Evolutionary conservation across 2,113 vertebrate species (phyloP), one percentile per base, ranked within the genome.

Genomic region (Chlorodrepanis virens): DNA sequence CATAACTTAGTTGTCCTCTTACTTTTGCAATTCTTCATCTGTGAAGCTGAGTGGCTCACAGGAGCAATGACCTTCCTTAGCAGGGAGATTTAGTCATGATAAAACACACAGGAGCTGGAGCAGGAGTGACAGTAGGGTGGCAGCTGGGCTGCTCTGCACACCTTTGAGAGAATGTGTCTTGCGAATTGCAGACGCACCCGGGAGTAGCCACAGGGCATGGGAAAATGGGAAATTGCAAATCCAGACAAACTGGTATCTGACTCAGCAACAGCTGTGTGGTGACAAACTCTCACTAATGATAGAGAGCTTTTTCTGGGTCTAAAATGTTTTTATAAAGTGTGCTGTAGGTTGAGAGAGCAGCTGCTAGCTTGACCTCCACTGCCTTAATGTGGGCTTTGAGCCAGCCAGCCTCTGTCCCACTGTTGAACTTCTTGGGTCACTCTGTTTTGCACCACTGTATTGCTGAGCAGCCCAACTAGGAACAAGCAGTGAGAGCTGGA

Each of bases 201-300:
- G 64, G 39, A 84, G 52, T 42, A 94, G 56, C 87, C 60, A 16
- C 50, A 47, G 60, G 93, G 52, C 54, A 29, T 1, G 2, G 7
- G 40, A 65, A 94, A 68, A 29, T 1, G 2, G 7, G 40, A 65
- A 94, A 68, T 82, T 78, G 37, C 47, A 75, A 78, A 82, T 94
- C 87, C 84, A 54, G 87, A 68, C 71, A 83, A 57, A 87, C 90
- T 52, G 25, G 69, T 92, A 40, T 87, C 54, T 78, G 63, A 20
- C 35, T 75, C 76, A 79, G 84, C 60, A 91, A 50, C 17, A 63
- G 39, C 44, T 84, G 27, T 4, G 9, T 27, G 40, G 13, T 68
- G 61, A 78, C 61, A 52, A 85, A 56, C 70, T 78, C 57, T 80
- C 9, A 22, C 22, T 45, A 28, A 4, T 13, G 31, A 49, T 11